Percentiles rank a stretch among this genome's conserved stretches.
phyloP scores from a whole-genome alignment of 2,797 vertebrate species.

The Leucoraja ocellata region DNA sequence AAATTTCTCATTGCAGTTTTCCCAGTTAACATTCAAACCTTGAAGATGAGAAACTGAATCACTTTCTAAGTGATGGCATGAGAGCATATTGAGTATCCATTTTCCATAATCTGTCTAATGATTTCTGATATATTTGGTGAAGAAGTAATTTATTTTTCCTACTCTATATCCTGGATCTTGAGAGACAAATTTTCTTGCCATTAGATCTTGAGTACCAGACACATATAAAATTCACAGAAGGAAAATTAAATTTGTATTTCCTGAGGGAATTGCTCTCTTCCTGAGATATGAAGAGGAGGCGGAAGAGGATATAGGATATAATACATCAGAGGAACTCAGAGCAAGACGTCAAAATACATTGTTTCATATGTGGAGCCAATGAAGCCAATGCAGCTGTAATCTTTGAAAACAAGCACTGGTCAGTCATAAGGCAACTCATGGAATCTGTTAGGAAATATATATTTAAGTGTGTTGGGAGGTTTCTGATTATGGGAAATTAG shows the following conservation, averaged over 20 bases:
- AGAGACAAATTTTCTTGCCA: neutral
- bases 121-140: neutral
- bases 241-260: neutral
- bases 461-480: neutral
- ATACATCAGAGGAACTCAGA: neutral
- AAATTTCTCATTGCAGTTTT: neutral
- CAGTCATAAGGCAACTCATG: neutral
- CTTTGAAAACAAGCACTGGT: neutral
- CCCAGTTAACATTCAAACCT: neutral
- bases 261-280: neutral
- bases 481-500: neutral
- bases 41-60: neutral
- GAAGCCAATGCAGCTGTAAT: too few relatives aligned
- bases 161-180: neutral
- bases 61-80: neutral
- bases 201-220: neutral
- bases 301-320: neutral
- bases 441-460: neutral
- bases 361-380: neutral
- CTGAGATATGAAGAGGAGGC: neutral
- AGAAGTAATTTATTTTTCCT: neutral
- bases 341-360: neutral
- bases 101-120: neutral
- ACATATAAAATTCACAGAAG: neutral
- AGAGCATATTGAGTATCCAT: neutral